A percentile compares a stretch with the other conserved stretches of the same genome.
Evolutionary conservation across 2,888 invertebrate genomes (phyloP).

Genomic region (Anticlea derivata): DNA sequence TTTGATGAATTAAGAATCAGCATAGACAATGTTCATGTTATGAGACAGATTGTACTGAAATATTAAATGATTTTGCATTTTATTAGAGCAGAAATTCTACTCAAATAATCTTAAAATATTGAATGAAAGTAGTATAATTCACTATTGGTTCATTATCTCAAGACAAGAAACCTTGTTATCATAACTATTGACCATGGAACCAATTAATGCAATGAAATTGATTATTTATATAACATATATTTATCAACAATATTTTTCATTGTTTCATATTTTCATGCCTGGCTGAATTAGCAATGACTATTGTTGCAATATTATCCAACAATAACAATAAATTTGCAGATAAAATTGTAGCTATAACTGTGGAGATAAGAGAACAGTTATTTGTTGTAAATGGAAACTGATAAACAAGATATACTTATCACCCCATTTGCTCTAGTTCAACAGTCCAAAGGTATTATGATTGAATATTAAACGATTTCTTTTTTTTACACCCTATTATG

Average conservation of each 20-base stretch:
- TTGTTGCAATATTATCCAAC: conserved; percentile 2
- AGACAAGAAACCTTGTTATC: too few species aligned
- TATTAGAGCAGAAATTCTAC: too few species aligned
- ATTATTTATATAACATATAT: neutral
- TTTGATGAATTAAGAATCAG: too few species aligned
- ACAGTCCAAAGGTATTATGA: conserved; percentile 5
- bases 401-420: conserved; percentile 18
- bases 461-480: too few species aligned
- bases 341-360: neutral
- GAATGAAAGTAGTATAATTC: too few species aligned
- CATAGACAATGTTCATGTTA: too few species aligned
- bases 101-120: too few species aligned
- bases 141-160: too few species aligned
- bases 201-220: neutral
- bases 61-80: too few species aligned
- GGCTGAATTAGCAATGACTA: neutral
- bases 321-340: conserved; percentile 1
- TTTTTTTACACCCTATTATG: neutral
- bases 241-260: too few species aligned
- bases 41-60: too few species aligned
- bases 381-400: conserved; percentile 8
- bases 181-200: neutral
- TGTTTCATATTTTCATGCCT: too few species aligned
- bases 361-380: conserved; percentile 12
- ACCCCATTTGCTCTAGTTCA: conserved; percentile 7